Conservation (phyloP, 2,797 vertebrate genomes). For the Nannoperca australis region DNA sequence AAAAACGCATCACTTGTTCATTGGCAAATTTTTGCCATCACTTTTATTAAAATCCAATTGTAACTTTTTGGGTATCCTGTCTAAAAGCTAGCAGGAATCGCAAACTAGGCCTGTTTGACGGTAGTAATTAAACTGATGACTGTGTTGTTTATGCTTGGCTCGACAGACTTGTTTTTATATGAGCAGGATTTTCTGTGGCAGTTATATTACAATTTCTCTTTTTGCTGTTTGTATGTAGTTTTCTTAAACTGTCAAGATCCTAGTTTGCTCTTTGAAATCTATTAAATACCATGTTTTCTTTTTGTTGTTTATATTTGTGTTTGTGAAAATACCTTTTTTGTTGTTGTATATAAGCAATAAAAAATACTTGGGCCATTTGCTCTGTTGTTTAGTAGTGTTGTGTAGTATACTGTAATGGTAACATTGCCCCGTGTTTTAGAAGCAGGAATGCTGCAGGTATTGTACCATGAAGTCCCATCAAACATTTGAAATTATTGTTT, state of each 20-base stretch:
- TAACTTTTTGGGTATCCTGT: background rate
- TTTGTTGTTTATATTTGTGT: conserved; percentile 7
- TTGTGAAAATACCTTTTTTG: conserved; percentile 23
- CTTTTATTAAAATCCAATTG: background rate
- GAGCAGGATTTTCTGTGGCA: conserved; percentile 26
- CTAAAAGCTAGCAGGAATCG: background rate
- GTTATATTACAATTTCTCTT: conserved; percentile 15
- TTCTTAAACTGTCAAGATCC: conserved; percentile 21
- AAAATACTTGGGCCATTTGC: conserved; percentile 37
- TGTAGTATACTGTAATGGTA: background rate
- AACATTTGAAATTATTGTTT: conserved; percentile 10
- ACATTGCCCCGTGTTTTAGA: background rate
- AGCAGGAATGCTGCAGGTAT: background rate
- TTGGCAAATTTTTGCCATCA: background rate
- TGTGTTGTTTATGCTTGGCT: conserved; percentile 1
- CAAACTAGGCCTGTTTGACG: background rate
- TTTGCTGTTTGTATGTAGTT: conserved; percentile 45
- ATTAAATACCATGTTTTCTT: conserved; percentile 12
- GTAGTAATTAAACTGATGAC: background rate
- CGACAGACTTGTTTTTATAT: conserved; percentile 35
- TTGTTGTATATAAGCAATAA: conserved; percentile 53
- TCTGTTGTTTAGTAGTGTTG: conserved; percentile 5
- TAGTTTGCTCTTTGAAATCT: conserved; percentile 34
- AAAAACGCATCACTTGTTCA: background rate
- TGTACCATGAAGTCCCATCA: conserved; percentile 8